phyloP scores from a whole-genome alignment of 2,797 vertebrate species.

The Cryptoprocta ferox region DNA sequence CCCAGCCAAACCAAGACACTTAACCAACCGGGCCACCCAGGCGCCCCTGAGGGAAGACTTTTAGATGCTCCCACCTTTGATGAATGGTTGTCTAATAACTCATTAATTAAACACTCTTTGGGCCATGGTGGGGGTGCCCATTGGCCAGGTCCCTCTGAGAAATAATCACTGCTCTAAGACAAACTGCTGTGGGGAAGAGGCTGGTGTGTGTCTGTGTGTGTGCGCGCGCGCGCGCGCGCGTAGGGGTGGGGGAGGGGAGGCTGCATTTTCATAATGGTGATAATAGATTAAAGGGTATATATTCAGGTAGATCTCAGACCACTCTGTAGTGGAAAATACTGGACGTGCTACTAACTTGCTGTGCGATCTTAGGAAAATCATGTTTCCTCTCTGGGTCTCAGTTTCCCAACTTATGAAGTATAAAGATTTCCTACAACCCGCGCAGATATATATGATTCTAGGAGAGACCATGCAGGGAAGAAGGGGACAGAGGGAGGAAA shows the following conservation, averaged over 20 bases:
- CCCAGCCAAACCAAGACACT: no score
- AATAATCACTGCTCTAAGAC: not conserved
- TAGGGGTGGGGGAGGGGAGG: no score
- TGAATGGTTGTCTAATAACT: not conserved
- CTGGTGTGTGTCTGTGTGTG: not conserved
- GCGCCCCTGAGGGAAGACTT: not conserved
- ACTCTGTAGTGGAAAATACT: not conserved
- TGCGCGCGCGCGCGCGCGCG: no score
- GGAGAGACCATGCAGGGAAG: not conserved
- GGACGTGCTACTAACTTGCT: not conserved
- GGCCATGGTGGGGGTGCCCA: accelerated
- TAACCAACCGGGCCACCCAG: no score
- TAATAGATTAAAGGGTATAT: not conserved
- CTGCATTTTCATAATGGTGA: not conserved
- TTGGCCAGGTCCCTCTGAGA: not conserved
- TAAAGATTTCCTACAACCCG: not conserved
- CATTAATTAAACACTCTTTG: not conserved
- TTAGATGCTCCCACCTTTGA: not conserved
- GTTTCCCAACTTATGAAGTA: not conserved
- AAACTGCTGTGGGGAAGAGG: not conserved
- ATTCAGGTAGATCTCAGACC: not conserved
- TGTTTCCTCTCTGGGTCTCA: not conserved
- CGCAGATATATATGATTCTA: not conserved
- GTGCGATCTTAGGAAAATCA: not conserved
- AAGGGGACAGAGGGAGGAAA: not conserved